phyloP scores from a whole-genome alignment of 2,113 vertebrate genomes.

The Gymnogyps californianus region DNA sequence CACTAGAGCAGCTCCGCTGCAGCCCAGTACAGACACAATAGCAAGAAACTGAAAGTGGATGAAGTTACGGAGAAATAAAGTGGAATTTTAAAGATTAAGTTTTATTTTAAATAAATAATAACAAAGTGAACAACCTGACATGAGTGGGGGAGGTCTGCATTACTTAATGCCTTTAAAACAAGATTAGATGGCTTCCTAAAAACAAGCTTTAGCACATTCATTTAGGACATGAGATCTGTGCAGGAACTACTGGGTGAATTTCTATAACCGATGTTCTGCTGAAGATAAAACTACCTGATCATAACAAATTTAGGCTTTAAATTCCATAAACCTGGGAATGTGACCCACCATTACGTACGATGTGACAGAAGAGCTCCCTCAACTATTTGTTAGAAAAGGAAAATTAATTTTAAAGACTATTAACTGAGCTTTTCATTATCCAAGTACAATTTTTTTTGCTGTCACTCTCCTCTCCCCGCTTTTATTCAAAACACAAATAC shows the following conservation, averaged over 20 bases:
- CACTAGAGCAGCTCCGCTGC: not conserved
- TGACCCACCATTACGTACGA: not conserved
- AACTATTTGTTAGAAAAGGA: not conserved
- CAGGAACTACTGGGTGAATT: not conserved
- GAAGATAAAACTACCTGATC: not conserved
- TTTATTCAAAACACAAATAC: not conserved
- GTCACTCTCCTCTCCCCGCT: not conserved
- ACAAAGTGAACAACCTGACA: not conserved
- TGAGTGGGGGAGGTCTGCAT: not conserved
- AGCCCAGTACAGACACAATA: not conserved
- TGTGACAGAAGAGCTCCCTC: not conserved
- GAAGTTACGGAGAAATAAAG: not conserved
- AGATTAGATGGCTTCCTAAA: not conserved
- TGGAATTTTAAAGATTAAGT: not conserved
- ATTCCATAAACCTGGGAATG: not conserved
- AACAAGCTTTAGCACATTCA: not conserved
- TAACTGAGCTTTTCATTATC: not conserved
- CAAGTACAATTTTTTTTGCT: not conserved
- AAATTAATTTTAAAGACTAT: constrained; percentile 8
- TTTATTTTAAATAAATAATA: not conserved
- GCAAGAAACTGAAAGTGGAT: not conserved
- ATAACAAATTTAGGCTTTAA: not conserved
- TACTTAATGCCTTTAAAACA: not conserved
- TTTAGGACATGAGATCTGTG: not conserved
- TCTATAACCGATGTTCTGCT: not conserved